These are phyloP conservation scores for Notolepis coatsorum DNA, from an alignment of 2,797 vertebrate genomes.

Conservation along the genomic window DNA sequence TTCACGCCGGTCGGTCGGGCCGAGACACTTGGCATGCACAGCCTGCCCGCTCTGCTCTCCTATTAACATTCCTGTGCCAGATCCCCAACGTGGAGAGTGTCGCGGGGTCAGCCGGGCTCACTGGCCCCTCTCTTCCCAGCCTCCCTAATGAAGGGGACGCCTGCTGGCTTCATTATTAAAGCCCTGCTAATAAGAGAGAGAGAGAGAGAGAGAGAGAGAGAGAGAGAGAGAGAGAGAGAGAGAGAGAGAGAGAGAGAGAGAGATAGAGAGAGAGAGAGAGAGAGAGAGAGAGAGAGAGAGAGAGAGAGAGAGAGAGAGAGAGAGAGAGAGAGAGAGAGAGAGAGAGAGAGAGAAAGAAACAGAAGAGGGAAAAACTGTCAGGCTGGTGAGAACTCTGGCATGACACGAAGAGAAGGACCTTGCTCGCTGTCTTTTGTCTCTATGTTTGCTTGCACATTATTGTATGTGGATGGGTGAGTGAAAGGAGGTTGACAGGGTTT, in stretches of 20 bases:
- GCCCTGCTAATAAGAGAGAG: constrained; percentile 71
- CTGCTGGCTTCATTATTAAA: constrained; percentile 81
- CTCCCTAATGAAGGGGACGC: constrained; percentile 78
- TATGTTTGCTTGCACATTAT: too few relatives aligned
- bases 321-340: constrained; percentile 26
- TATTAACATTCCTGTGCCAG: constrained; percentile 82
- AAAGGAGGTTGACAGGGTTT: too few relatives aligned
- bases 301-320: background rate
- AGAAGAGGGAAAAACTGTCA: too few relatives aligned
- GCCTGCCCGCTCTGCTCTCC: constrained; percentile 65
- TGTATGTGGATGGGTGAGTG: too few relatives aligned
- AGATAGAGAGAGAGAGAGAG: constrained; percentile 22
- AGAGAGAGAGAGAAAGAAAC: background rate
- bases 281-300: too few relatives aligned
- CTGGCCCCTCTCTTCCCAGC: constrained; percentile 63
- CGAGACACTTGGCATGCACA: constrained; percentile 78
- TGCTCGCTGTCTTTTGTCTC: background rate
- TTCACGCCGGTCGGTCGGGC: constrained; percentile 66
- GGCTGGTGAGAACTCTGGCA: background rate
- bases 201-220: constrained; percentile 46
- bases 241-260: constrained; percentile 16
- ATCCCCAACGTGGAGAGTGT: constrained; percentile 71
- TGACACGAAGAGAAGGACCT: constrained; percentile 18
- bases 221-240: background rate
- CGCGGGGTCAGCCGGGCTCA: constrained; percentile 70